Conservation (phyloP, 2,888 invertebrate species). For the Pyrrhosoma nymphula region DNA sequence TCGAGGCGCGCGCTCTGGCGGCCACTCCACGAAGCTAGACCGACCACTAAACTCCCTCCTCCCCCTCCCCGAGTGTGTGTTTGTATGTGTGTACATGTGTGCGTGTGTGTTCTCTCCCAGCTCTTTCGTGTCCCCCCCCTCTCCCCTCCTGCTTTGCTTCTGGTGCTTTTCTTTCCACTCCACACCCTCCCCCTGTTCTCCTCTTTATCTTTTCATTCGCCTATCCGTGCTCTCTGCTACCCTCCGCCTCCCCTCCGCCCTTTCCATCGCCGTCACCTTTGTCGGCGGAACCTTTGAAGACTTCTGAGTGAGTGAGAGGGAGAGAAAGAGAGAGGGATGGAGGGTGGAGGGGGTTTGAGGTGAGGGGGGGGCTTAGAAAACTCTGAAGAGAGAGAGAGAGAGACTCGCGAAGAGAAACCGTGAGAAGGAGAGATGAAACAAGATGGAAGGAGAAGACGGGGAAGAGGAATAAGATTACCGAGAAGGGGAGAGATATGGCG, state of each 20-base stretch:
- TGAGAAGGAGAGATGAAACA: background rate
- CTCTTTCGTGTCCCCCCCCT: background rate
- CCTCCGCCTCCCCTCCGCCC: background rate
- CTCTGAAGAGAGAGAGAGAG: background rate
- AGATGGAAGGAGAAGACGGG: background rate
- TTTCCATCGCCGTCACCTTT: background rate
- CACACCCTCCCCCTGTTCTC: background rate
- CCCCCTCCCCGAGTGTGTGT: background rate
- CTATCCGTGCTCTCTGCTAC: background rate
- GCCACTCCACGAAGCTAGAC: constrained; percentile 61
- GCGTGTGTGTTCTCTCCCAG: background rate
- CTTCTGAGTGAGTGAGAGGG: background rate
- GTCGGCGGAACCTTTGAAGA: constrained; percentile 51
- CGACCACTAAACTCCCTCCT: background rate
- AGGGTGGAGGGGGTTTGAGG: background rate
- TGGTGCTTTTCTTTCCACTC: background rate
- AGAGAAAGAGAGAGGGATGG: background rate
- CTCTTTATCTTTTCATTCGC: constrained; percentile 32
- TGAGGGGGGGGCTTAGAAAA: background rate
- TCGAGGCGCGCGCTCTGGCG: constrained; percentile 57
- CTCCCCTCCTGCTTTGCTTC: background rate
- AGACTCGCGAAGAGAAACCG: background rate
- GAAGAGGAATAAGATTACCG: background rate
- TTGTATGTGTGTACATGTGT: background rate
- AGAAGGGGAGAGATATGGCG: background rate